Percentiles rank a stretch among this genome's conserved stretches.
phyloP scores from a whole-genome alignment of 2,113 vertebrate genomes.

The Saimiri boliviensis region DNA sequence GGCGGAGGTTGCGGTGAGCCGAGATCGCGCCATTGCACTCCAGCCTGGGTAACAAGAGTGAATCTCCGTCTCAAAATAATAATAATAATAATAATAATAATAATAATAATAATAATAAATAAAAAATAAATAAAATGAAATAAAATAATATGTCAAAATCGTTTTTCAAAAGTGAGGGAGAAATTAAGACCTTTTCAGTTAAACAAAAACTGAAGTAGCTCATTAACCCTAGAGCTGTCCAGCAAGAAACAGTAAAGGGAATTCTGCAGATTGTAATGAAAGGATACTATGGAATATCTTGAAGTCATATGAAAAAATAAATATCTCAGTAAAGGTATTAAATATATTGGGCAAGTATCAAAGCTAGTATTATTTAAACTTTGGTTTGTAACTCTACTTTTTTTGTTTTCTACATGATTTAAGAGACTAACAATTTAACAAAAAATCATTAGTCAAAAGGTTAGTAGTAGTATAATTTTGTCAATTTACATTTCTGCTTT shows the following conservation, averaged over 20 bases:
- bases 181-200: not conserved
- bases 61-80: too few species aligned
- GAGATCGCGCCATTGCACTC: too few species aligned
- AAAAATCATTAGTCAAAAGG: not conserved
- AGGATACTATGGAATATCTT: not conserved
- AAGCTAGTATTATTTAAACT: not conserved
- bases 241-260: not conserved
- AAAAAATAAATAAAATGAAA: not conserved
- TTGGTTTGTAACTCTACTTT: not conserved
- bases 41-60: too few species aligned
- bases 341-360: not conserved
- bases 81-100: too few species aligned
- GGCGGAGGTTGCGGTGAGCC: too few species aligned
- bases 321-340: not conserved
- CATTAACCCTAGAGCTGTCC: not conserved
- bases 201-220: not conserved
- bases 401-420: not conserved
- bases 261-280: not conserved
- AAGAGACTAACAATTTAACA: not conserved
- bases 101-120: too few species aligned
- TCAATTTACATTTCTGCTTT: not conserved
- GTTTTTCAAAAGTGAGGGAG: not conserved
- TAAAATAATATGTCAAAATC: not conserved
- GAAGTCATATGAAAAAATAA: not conserved
- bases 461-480: not conserved